These are phyloP conservation scores for Pseudorhombus dupliciocellatus DNA, from an alignment of 2,113 vertebrate species.

Conservation along the genomic window DNA sequence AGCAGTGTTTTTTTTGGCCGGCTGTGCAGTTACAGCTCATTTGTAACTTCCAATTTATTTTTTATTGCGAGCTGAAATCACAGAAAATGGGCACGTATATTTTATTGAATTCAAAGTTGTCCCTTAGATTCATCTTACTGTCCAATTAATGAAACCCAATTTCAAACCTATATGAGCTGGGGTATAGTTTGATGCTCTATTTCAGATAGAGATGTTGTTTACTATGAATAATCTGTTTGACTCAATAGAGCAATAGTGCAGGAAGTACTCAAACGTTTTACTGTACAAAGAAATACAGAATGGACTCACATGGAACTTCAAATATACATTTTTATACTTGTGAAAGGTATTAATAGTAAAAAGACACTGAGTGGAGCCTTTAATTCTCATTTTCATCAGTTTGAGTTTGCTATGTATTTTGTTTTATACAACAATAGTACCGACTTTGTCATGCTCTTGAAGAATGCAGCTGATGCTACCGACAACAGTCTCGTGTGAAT, in stretches of 20 bases:
- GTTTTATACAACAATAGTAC: too few species aligned
- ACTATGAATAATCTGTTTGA: neutral
- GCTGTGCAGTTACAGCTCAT: neutral
- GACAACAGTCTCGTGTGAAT: too few species aligned
- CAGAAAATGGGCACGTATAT: neutral
- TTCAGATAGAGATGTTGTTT: neutral
- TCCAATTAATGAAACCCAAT: conserved; percentile 1
- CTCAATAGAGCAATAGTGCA: neutral
- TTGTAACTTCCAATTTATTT: conserved; percentile 20
- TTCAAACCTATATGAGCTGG: conserved; percentile 25
- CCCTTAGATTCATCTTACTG: neutral
- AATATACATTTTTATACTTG: too few species aligned
- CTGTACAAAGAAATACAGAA: neutral
- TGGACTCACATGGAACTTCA: too few species aligned
- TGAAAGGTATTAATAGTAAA: too few species aligned
- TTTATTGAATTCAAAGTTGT: conserved; percentile 9
- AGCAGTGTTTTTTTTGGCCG: conserved; percentile 10
- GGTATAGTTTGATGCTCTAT: neutral
- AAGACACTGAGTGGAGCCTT: too few species aligned
- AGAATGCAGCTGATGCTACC: too few species aligned
- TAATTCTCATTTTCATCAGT: too few species aligned
- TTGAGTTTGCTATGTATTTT: too few species aligned
- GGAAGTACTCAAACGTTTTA: neutral
- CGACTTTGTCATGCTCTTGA: too few species aligned
- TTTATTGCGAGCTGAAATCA: conserved; percentile 13